Conservation (phyloP, 1,140 invertebrate species). For the Thalassaphorura encarpata region DNA sequence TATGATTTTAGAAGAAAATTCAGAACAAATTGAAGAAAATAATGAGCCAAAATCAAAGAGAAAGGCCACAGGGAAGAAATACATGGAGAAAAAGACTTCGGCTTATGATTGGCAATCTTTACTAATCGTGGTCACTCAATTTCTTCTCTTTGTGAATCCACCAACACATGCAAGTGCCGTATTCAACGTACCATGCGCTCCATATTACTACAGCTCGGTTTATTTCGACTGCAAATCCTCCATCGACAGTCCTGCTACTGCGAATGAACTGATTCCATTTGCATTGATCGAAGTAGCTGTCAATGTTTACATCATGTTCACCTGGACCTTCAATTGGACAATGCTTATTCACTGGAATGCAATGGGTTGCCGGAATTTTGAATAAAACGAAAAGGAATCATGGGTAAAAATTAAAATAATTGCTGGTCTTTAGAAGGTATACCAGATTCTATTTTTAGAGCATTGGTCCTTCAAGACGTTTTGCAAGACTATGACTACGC, state of each 20-base stretch:
- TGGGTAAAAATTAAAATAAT: too few relatives aligned
- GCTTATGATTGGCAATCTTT: not conserved
- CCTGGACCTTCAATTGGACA: conserved; percentile 1
- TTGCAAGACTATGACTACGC: too few relatives aligned
- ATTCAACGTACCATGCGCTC: conserved; percentile 4
- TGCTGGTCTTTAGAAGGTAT: too few relatives aligned
- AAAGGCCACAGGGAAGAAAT: not conserved
- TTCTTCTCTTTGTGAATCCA: conserved; percentile 1
- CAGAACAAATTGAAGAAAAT: not conserved
- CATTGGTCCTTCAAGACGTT: too few relatives aligned
- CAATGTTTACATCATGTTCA: not conserved
- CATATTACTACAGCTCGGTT: not conserved
- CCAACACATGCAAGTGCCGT: not conserved
- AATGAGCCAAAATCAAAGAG: not conserved
- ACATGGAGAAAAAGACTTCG: not conserved
- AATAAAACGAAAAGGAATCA: too few relatives aligned
- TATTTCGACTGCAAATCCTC: not conserved
- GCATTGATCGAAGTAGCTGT: not conserved
- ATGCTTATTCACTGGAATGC: too few relatives aligned
- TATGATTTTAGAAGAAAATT: not conserved
- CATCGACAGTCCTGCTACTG: not conserved
- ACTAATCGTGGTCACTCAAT: not conserved
- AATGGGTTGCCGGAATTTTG: too few relatives aligned
- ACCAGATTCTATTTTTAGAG: too few relatives aligned
- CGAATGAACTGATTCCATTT: not conserved